Base-by-base conservation (phyloP, 2,888 invertebrate species). In the Lasius platythorax region DNA sequence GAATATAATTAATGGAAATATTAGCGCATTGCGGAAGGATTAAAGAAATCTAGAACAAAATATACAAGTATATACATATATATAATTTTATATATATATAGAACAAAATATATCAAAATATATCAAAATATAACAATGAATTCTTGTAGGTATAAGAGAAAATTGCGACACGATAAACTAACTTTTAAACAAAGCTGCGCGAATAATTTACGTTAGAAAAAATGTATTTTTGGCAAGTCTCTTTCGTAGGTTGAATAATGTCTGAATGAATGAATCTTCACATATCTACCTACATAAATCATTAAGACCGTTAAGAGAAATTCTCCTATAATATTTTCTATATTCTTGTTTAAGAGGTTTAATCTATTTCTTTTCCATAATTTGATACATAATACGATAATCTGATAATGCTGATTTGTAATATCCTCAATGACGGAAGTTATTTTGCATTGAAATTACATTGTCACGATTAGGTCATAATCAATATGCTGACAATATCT, bases 1-100 rank as follows among this genome's bases (percentile, higher is more conserved):
- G 28, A 50, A 33, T 53, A 18, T 76, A 64, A 76, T 76, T 76
- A 76, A 76, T 53, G 53, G 18, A 33, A 63, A 50, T 64, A 76
- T 76, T 76, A 76, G 37, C 37, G 75, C 37, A 18, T 76, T n/a
- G 30, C 8, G 43, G 46, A 53, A 37, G 50, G 64, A 37, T 37
- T 37, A 76, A 28, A 53, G 23, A 66, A 76, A 37, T 76, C 64
- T 66, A 3, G 53, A 23, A 50, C 50, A 64, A 33, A 50, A 75
- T 33, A 75, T 23, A 23, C 23, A 23, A 23, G 23, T 23, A 64
- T 75, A 53, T 23, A 33, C 50, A 9, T 33, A 37, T 75, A 64
- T 40, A 50, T 37, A 67, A 23, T 23, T 23, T 23, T 3, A 30
- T 50, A 50, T 37, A 67, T 3, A 30, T 50, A 30, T 23, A 18